These are phyloP conservation scores for Ciona savignyi DNA, from an alignment of 23 tunicate genomes.

Conservation along the genomic window DNA sequence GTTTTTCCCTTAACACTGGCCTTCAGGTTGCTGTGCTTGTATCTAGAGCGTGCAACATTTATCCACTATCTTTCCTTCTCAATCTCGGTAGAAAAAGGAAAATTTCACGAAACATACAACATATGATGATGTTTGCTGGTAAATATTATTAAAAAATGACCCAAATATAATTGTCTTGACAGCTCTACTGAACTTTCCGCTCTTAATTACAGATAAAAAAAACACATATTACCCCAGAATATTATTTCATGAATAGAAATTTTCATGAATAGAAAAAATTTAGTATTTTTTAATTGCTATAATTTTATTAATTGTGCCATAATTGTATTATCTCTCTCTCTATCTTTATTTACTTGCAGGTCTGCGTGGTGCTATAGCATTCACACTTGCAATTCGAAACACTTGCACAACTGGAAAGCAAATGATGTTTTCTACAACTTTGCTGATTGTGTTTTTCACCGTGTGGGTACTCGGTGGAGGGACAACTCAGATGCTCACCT, in stretches of 20 bases:
- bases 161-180: no score
- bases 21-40: constrained; percentile 57
- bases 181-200: no score
- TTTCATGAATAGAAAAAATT: no score
- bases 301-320: no score
- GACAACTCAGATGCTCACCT: constrained; percentile 87
- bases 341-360: constrained; percentile 34
- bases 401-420: constrained; percentile 46
- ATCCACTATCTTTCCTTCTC: constrained; percentile 82
- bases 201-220: no score
- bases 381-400: constrained; percentile 84
- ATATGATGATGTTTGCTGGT: constrained; percentile 99
- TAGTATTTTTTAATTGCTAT: no score
- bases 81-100: constrained; percentile 78
- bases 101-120: constrained; percentile 76
- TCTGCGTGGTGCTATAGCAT: constrained; percentile 94
- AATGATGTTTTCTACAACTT: constrained; percentile 77
- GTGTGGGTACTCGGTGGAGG: constrained; percentile 97
- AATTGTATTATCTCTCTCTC: no score
- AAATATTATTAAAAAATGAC: no score
- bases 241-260: no score
- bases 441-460: constrained; percentile 88
- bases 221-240: no score
- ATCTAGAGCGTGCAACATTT: constrained; percentile 84
- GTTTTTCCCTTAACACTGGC: no score